These are phyloP conservation scores for Saimiri boliviensis DNA, from an alignment of 2,113 vertebrate genomes.

Conservation along the genomic window DNA sequence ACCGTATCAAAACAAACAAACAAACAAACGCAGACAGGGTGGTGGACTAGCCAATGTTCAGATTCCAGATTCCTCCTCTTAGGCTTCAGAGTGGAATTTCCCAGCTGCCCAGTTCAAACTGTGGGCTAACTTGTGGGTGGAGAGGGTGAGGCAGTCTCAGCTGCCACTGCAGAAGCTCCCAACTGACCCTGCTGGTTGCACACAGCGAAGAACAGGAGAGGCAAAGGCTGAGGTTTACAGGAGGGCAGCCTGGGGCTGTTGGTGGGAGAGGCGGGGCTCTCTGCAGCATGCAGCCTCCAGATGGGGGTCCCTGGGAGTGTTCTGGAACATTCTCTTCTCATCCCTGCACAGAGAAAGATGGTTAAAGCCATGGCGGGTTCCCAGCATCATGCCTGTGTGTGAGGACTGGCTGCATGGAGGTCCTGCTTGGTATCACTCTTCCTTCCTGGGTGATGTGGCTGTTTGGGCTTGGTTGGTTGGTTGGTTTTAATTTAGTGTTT, in stretches of 20 bases:
- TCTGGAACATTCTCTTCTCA: accelerated
- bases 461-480: not conserved
- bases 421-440: not conserved
- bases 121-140: not conserved
- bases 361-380: not conserved
- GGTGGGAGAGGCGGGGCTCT: not conserved
- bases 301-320: too few species aligned
- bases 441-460: not conserved
- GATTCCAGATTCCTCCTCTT: accelerated
- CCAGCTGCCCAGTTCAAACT: not conserved
- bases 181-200: accelerated
- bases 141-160: not conserved
- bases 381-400: accelerated
- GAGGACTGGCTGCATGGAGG: not conserved
- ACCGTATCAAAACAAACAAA: too few species aligned
- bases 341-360: not conserved
- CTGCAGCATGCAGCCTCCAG: accelerated
- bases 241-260: accelerated
- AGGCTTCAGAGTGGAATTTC: not conserved
- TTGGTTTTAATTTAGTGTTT: too few species aligned
- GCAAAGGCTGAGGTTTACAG: not conserved
- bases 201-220: not conserved
- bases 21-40: accelerated
- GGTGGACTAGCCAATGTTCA: accelerated
- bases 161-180: accelerated